phyloP scores from a whole-genome alignment of 2,113 vertebrate genomes.

The Anhinga rufa region DNA sequence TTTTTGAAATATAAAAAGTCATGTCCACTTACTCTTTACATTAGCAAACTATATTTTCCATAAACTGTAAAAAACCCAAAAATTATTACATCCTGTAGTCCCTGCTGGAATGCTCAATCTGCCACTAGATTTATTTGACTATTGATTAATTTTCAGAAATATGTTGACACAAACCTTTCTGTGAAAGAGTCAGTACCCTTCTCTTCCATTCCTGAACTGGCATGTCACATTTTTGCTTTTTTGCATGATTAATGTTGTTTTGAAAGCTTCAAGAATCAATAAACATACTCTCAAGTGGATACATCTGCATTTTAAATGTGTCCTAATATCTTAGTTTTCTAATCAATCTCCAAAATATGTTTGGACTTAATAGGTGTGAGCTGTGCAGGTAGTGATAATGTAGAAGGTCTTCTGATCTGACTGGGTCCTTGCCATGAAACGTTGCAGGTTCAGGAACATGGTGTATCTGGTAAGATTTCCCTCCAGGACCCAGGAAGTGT shows the following conservation, averaged over 20 bases:
- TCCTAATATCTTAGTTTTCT: not conserved
- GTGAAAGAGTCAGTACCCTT: not conserved
- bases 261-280: slow-evolving; percentile 48
- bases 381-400: not conserved
- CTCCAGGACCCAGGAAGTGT: not conserved
- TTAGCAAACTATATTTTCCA: not conserved
- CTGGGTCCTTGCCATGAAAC: not conserved
- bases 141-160: slow-evolving; percentile 58
- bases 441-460: not conserved
- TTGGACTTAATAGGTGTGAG: not conserved
- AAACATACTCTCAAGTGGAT: not conserved
- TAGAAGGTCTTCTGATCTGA: not conserved
- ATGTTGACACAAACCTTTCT: slow-evolving; percentile 1
- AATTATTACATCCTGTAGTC: not conserved
- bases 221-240: not conserved
- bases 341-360: slow-evolving; percentile 1
- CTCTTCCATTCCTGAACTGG: not conserved
- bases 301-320: slow-evolving; percentile 20
- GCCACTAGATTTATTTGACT: slow-evolving; percentile 42
- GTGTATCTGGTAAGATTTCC: not conserved
- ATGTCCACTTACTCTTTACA: not conserved
- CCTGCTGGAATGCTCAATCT: not conserved
- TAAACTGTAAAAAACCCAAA: not conserved
- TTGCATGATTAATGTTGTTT: slow-evolving; percentile 50
- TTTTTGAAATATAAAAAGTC: not conserved